A percentile compares a stretch with the other conserved stretches of the same genome.
These are phyloP conservation scores for Rhombomys opimus DNA, from an alignment of 2,113 vertebrate species.

Conservation along the genomic window DNA sequence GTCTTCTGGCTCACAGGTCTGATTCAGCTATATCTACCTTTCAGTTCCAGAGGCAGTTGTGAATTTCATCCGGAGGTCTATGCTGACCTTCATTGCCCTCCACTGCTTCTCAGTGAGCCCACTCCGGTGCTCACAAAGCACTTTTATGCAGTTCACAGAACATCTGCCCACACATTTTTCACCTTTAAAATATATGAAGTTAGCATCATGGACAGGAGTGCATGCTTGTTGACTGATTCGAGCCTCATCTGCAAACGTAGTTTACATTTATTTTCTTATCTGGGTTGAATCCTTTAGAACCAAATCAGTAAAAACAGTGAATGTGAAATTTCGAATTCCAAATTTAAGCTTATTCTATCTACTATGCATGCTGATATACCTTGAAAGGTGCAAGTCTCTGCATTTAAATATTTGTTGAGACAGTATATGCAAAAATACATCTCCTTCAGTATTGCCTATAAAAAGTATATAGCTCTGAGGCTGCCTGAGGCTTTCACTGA, in stretches of 20 bases:
- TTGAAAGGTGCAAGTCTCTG: not conserved
- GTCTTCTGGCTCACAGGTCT: not conserved
- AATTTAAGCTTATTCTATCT: not conserved
- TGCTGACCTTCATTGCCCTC: not conserved
- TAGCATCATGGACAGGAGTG: not conserved
- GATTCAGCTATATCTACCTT: not conserved
- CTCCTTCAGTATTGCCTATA: not conserved
- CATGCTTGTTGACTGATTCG: not conserved
- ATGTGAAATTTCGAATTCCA: not conserved
- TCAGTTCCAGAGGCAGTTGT: not conserved
- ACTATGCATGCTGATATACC: not conserved
- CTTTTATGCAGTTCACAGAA: not conserved
- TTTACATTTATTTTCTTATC: slow-evolving; percentile 33
- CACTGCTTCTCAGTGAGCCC: not conserved
- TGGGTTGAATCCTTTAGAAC: not conserved
- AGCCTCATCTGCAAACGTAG: not conserved
- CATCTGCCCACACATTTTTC: not conserved
- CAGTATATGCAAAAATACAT: not conserved
- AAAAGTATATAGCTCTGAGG: not conserved
- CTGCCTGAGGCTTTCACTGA: not conserved
- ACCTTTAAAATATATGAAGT: not conserved
- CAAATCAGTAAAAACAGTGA: not conserved
- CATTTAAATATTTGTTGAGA: not conserved
- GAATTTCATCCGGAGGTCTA: not conserved
- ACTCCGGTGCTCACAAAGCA: not conserved